phyloP scores from a whole-genome alignment of 2,797 vertebrate genomes.

The Poeciliopsis turneri region DNA sequence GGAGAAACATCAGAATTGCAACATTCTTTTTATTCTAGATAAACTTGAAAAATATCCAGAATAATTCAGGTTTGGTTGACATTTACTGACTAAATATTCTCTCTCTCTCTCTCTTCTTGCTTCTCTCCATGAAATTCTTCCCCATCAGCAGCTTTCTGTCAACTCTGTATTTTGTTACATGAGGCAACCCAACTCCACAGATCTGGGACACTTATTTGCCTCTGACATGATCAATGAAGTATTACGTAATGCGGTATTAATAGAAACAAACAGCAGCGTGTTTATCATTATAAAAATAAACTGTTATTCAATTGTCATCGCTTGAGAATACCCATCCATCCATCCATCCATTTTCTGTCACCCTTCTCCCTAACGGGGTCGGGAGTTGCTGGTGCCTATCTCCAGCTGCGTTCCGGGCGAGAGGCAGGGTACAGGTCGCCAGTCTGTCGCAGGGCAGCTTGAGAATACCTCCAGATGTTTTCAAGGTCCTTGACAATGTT shows the following conservation, averaged over 20 bases:
- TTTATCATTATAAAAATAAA: not conserved
- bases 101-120: not conserved
- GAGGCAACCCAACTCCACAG: not conserved
- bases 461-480: not conserved
- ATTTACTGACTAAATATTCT: not conserved
- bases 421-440: no score
- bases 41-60: not conserved
- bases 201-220: not conserved
- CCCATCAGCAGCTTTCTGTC: not conserved
- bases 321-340: no score
- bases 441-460: no score
- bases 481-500: not conserved
- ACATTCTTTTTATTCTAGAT: not conserved
- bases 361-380: no score
- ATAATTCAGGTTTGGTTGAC: not conserved
- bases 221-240: constrained; percentile 5
- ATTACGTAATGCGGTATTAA: not conserved
- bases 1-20: not conserved
- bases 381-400: no score
- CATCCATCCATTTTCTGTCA: no score
- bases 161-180: constrained; percentile 1
- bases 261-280: not conserved
- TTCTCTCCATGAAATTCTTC: not conserved
- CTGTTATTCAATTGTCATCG: not conserved
- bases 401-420: no score